Base-by-base conservation (phyloP, 1,140 invertebrate species). In the Triops longicaudatus region DNA sequence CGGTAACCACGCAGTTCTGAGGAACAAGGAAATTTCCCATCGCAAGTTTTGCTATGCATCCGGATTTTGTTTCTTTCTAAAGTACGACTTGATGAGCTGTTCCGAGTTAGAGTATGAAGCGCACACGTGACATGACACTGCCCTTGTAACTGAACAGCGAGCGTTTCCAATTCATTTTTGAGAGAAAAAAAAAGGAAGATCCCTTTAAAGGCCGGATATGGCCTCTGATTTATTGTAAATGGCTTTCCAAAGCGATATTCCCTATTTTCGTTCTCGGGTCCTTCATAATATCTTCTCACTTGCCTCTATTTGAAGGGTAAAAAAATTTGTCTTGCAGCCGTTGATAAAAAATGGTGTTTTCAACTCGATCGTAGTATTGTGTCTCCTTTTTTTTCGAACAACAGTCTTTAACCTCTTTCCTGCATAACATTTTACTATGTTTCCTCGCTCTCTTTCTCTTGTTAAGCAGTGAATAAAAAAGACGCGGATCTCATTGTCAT, bases 191-290 rank as follows among this genome's bases (percentile, higher is more conserved):
- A 63, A 63, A 63, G 22, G 22, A 22, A 63, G 50, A 63, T 22
- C 50, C 50, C 0, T 63, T 63, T 37, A 37, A 37, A 63, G 17
- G 14, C 50, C 50, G 50, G 50, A 63, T 63, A 63, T 63, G 50
- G 2, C 31, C 50, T 63, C 50, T 63, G 50, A 63, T 63, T 63
- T 63, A 63, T 63, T 63, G 50, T 63, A 63, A 63, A 63, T 63
- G 50, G 50, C 50, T 63, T 63, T 63, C 17, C 50, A 63, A 63
- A 63, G n/a, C 50, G 50, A 63, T 63, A 63, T 63, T 63, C 22
- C 50, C 50, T 63, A 63, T 63, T 22, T 63, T 63, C n/a, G 50
- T 63, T 63, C 50, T 63, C 22, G 17, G 14, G 3, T 5, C 50
- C 50, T 63, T 63, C 10, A 6, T n/a, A 63, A 63, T 63, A 63